Percentiles rank a stretch among this genome's conserved stretches.
These are phyloP conservation scores for Sigmodon hispidus DNA, from an alignment of 2,113 vertebrate genomes.

Conservation along the genomic window DNA sequence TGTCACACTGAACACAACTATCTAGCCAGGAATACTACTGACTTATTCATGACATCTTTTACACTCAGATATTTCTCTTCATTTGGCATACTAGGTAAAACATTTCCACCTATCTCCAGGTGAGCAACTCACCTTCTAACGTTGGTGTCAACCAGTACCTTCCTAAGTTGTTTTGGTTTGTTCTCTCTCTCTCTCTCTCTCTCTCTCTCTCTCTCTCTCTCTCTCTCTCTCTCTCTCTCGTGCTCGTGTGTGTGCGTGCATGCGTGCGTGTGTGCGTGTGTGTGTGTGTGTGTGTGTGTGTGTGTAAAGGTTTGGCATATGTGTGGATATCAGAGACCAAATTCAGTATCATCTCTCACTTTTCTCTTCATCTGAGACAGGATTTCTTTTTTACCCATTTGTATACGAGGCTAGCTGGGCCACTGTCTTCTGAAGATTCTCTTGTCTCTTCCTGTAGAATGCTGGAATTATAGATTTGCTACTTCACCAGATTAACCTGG, in stretches of 20 bases:
- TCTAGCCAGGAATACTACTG: background rate
- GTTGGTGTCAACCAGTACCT: background rate
- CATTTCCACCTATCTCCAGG: background rate
- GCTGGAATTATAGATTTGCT: background rate
- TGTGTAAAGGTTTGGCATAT: background rate
- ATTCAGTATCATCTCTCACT: background rate
- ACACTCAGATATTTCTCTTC: accelerated
- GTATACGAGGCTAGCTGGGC: background rate
- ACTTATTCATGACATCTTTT: background rate
- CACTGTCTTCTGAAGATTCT: background rate
- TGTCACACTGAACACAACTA: background rate
- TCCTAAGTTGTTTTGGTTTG: background rate
- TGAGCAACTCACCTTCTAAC: background rate
- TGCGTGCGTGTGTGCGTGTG: background rate
- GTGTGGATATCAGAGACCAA: background rate
- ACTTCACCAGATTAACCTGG: background rate
- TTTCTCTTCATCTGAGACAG: background rate
- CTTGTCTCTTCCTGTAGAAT: too few species aligned
- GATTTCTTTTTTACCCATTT: background rate
- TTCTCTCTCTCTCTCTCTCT: too few species aligned
- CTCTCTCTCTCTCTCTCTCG: too few species aligned
- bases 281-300: background rate
- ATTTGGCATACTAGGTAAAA: accelerated
- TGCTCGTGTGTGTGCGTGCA: background rate
- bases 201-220: too few species aligned